Base-by-base conservation (phyloP, 2,797 vertebrate species). In the Poeciliopsis infans region DNA sequence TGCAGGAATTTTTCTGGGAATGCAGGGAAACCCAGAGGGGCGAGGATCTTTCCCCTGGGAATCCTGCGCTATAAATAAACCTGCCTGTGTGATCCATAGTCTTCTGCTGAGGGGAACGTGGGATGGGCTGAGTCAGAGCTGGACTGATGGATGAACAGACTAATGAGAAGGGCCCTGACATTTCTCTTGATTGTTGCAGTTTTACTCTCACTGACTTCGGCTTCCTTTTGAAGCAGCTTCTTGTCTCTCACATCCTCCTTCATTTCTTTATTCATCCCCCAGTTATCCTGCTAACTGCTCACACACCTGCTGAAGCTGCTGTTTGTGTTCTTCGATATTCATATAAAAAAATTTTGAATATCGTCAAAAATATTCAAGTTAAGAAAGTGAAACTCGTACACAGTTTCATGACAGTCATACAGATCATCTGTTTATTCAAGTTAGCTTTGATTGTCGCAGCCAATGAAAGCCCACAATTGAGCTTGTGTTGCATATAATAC, bases 1-100 rank as follows among this genome's bases (percentile, higher is more conserved):
- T 79, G 15, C 78, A 76, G 12, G 23, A 75, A 78, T 45, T 49
- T 89, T 79, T 82, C 82, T 85, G 74, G 79, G 72, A 83, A 79
- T 75, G 75, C 81, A 78, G 2, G n/a, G 88, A 82, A 83, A 83
- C 83, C 88, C 69, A 57, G 80, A 79, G 89, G 89, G 90, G 76
- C 31, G 45, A 88, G 92, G 83, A 83, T 80, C 79, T 85, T 87
- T 90, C 41, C 90, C 43, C 31, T 15, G 83, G 92, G 88, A 93
- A 77, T 88, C 87, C 92, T 84, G 41, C 1, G 86, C 91, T 93
- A 94, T 89, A 92, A 93, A 94, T 93, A 93, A 83, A 90, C 82
- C 75, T 73, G 71, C 77, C 59, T 84, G 88, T 90, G 86, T 83
- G 87, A 91, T 92, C 89, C 84, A 87, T 90, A 88, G 88, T 89